Conservation (phyloP, 2,113 vertebrate species). For the Ptychochromis oligacanthus region DNA sequence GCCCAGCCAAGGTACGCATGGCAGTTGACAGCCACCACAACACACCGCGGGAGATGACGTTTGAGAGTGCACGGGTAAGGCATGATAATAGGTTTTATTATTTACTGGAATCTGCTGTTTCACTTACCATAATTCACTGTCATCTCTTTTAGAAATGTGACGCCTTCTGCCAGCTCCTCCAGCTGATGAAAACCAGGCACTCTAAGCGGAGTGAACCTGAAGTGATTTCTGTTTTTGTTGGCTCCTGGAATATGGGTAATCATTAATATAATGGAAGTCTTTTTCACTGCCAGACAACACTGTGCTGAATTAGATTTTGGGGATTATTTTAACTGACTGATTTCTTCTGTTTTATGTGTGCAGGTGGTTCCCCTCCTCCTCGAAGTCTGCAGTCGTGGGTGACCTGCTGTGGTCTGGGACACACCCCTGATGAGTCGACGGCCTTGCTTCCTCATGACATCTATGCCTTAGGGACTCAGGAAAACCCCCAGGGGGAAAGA, state of each 20-base stretch:
- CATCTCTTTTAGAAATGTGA: slow-evolving; percentile 81
- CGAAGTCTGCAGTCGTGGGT: slow-evolving; percentile 85
- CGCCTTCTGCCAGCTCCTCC: slow-evolving; percentile 87
- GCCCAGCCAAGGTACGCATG: slow-evolving; percentile 82
- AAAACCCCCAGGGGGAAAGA: slow-evolving; percentile 88
- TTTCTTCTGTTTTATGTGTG: neutral
- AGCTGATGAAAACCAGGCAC: slow-evolving; percentile 85
- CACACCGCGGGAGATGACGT: slow-evolving; percentile 82
- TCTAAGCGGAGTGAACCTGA: slow-evolving; percentile 84
- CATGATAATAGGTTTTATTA: neutral
- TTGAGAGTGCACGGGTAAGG: slow-evolving; percentile 81
- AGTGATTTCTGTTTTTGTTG: slow-evolving; percentile 85
- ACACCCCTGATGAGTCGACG: slow-evolving; percentile 80
- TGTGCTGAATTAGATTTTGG: neutral
- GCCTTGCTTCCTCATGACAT: slow-evolving; percentile 84
- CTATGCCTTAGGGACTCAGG: slow-evolving; percentile 88
- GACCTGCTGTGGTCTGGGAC: slow-evolving; percentile 84
- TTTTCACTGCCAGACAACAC: neutral
- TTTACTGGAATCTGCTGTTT: neutral
- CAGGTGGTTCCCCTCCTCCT: slow-evolving; percentile 85
- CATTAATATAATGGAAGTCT: neutral
- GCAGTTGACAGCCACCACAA: slow-evolving; percentile 81
- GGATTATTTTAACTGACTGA: neutral
- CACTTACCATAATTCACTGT: neutral
- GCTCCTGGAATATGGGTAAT: slow-evolving; percentile 93